phyloP scores from a whole-genome alignment of 2,888 invertebrate species.

The Pandemis cinnamomeana region DNA sequence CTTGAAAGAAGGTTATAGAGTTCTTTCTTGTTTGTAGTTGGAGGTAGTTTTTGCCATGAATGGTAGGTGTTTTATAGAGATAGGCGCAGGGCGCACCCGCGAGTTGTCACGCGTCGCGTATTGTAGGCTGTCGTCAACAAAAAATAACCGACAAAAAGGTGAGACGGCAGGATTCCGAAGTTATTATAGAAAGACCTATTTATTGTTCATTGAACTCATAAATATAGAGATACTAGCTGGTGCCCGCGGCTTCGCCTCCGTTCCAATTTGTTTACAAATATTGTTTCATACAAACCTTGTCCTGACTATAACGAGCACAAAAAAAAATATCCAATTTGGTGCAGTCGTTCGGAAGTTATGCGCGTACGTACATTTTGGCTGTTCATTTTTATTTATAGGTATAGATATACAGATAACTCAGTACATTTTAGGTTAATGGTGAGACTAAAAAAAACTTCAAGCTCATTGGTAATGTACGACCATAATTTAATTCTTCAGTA shows the following conservation, averaged over 20 bases:
- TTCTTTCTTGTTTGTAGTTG: conserved; percentile 45
- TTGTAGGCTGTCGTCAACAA: conserved; percentile 65
- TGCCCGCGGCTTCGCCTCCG: no score
- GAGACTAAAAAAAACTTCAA: not conserved
- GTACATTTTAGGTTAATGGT: no score
- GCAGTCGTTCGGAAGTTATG: no score
- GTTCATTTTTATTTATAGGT: no score
- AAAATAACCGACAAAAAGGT: conserved; percentile 65
- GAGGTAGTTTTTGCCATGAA: conserved; percentile 56
- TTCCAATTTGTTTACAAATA: no score
- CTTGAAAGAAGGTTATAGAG: conserved; percentile 41
- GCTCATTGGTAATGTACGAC: not conserved
- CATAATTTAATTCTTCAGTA: not conserved
- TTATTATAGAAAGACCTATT: conserved; percentile 38
- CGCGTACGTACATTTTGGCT: no score
- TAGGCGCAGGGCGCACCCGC: conserved; percentile 74
- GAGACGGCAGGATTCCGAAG: conserved; percentile 43
- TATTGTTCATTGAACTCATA: conserved; percentile 42
- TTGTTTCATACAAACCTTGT: no score
- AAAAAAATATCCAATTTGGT: no score
- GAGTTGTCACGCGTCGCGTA: conserved; percentile 77
- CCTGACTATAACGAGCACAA: no score
- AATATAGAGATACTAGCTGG: not conserved
- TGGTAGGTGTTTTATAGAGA: conserved; percentile 56
- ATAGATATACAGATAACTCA: no score